Evolutionary conservation across 2,888 invertebrate species (phyloP).

Genomic region (Lasioglossum morio): DNA sequence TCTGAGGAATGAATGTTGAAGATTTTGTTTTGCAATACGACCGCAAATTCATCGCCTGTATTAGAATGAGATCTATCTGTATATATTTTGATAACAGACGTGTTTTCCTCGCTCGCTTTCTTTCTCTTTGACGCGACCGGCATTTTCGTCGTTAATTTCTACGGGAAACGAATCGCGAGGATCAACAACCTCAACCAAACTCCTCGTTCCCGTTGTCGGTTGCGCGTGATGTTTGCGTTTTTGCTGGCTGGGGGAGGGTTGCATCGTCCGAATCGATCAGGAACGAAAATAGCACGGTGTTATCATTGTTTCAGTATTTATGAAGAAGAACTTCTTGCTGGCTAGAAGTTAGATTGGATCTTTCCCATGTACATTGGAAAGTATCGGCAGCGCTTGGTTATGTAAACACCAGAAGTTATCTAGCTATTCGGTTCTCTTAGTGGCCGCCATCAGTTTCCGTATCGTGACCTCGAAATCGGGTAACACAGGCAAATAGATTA

Average conservation of each 20-base stretch:
- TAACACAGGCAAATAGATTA: neutral
- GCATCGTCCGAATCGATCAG: neutral
- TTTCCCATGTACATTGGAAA: neutral
- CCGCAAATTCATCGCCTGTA: neutral
- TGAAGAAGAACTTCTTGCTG: neutral
- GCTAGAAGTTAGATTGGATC: constrained; percentile 1
- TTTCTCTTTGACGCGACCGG: constrained; percentile 15
- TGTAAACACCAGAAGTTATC: neutral
- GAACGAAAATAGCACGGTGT: neutral
- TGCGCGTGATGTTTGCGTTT: neutral
- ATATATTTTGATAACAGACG: neutral
- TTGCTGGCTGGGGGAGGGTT: neutral
- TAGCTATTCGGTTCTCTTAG: neutral
- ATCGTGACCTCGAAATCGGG: neutral
- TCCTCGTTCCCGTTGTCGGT: neutral
- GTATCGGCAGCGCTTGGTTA: neutral
- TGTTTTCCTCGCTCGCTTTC: constrained; percentile 29
- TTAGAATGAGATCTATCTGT: neutral
- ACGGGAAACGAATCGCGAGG: constrained; percentile 4
- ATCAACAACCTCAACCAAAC: constrained; percentile 3
- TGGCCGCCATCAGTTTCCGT: neutral
- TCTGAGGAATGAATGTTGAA: neutral
- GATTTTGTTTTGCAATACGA: neutral
- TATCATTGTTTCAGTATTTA: constrained; percentile 9
- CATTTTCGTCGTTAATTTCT: constrained; percentile 25